Evolutionary conservation across 30 jellyfish, hydroid and myxozoan genomes (phyloP).

Genomic region (Pelagia noctiluca): DNA sequence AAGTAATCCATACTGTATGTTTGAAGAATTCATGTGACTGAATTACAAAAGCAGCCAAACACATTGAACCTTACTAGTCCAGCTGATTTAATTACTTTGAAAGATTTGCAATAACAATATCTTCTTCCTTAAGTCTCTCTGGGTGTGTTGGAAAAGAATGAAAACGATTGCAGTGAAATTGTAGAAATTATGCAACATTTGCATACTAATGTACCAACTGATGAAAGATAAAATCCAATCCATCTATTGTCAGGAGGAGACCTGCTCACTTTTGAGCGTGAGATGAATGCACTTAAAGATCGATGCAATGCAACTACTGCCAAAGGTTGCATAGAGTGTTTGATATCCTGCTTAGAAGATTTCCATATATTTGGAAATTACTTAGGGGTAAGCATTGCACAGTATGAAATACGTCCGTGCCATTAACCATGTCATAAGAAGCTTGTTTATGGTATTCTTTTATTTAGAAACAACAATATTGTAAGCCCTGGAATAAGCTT

Average conservation of each 20-base stretch:
- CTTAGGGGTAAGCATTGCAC: background rate
- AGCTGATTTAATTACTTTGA: too few relatives aligned
- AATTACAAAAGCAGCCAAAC: too few relatives aligned
- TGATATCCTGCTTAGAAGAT: slow-evolving; percentile 13
- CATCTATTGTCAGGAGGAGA: slow-evolving; percentile 14
- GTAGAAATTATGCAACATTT: slow-evolving; percentile 14
- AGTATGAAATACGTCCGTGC: too few relatives aligned
- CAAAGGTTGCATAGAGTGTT: background rate
- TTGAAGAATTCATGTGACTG: too few relatives aligned
- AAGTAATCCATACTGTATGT: too few relatives aligned
- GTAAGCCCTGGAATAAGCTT: too few relatives aligned
- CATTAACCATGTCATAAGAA: too few relatives aligned
- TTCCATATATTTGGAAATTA: slow-evolving; percentile 2
- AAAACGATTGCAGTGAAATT: slow-evolving; percentile 7
- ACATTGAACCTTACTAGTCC: too few relatives aligned
- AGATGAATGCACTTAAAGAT: slow-evolving; percentile 3
- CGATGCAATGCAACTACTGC: background rate
- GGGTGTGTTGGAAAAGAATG: slow-evolving; percentile 24
- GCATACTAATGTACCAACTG: slow-evolving; percentile 1
- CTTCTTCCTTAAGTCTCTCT: background rate
- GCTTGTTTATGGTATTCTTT: too few relatives aligned
- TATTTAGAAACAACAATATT: too few relatives aligned
- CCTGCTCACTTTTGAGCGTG: slow-evolving; percentile 13
- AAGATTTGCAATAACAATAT: too few relatives aligned
- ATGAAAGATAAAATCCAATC: background rate